Evolutionary conservation across 2,797 vertebrate genomes (phyloP).

Genomic region (Poecile montanus): DNA sequence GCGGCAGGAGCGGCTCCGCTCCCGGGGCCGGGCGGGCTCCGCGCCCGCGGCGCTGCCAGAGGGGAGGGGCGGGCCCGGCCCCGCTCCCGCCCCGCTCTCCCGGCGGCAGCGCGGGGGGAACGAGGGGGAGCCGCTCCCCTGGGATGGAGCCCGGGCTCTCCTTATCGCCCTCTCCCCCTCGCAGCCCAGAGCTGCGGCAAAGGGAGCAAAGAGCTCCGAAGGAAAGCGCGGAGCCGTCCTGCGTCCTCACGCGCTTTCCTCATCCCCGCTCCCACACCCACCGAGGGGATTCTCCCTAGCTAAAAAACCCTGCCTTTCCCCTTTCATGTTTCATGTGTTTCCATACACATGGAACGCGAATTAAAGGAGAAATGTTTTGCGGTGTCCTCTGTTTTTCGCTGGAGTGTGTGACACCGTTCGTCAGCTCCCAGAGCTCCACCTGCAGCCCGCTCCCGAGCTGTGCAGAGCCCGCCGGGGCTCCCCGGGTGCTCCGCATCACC

Average conservation of each 20-base stretch:
- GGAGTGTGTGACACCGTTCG: not conserved
- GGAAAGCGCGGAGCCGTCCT: not conserved
- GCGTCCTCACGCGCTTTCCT: not conserved
- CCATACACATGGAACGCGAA: not conserved
- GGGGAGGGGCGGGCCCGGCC: not conserved
- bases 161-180: not conserved
- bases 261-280: not conserved
- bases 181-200: not conserved
- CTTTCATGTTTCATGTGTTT: too few relatives aligned
- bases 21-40: not conserved
- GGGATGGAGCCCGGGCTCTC: not conserved
- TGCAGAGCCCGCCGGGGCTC: not conserved
- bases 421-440: conserved; percentile 19
- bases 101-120: not conserved
- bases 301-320: not conserved
- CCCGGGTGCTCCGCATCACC: not conserved
- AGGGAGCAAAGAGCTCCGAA: too few relatives aligned
- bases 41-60: not conserved
- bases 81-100: not conserved
- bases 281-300: rapidly evolving
- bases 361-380: not conserved
- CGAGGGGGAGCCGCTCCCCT: not conserved
- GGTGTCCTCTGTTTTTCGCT: not conserved
- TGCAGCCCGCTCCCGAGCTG: not conserved
- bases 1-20: not conserved